Base-by-base conservation (phyloP, 1,140 invertebrate genomes). In the Bradysia coprophila region DNA sequence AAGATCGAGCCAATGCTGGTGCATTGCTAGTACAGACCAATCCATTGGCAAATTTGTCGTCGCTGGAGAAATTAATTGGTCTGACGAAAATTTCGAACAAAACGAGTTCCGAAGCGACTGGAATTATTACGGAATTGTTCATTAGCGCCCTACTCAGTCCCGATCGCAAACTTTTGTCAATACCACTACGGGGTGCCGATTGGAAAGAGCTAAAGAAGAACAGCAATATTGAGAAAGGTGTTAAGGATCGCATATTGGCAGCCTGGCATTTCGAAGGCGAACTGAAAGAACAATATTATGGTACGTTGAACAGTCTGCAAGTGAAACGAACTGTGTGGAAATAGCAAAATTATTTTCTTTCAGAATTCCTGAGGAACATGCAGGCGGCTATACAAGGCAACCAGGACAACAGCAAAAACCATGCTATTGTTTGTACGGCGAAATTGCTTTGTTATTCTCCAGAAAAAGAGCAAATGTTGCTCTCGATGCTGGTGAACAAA, bases 401-500 rank as follows among this genome's bases (percentile, higher is more conserved):
- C 0, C 56, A 60, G 16, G 84, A 91, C 33, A 65, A 72, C 2
- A 84, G 86, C 50, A 85, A 87, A 55, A 79, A 82, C 51, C 82
- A 86, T 55, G 80, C 81, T 1, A 74, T 94, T 47, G 68, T 71
- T 49, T 66, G 75, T 0, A 75, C 94, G 59, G 78, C 76, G 32
- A 78, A 86, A 48, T 57, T 98, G 8, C 59, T 98, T 11, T 71
- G 74, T 40, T 73, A 72, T 40, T 85, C 90, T 57, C 74, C 87
- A 1, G 92, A 96, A 59, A 81, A 90, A 60, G 92, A 97, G 61
- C 66, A 89, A 69, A 73, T 80, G 54, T 57, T 97, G 20, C 57
- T 98, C 3, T 67, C 71, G 1, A 71, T 79, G 51, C 61, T 98
- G 20, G 78, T 96, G 0, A 98, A 98, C 54, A 98, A 98, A 66